Conservation (phyloP, 2,888 invertebrate genomes). For the Andrena minutula region DNA sequence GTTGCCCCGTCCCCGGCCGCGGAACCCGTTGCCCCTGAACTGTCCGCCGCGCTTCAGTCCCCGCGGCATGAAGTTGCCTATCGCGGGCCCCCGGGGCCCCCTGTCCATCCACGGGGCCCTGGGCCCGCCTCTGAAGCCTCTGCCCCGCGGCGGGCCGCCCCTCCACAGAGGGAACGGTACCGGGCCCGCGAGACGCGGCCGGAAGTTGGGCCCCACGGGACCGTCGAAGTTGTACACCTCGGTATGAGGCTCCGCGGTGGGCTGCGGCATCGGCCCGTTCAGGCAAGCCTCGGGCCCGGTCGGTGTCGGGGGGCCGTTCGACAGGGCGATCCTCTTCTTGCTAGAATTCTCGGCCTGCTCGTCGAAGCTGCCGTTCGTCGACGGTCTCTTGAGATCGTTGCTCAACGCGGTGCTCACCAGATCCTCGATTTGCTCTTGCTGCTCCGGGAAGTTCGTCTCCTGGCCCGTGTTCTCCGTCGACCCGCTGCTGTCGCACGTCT, state of each 20-base stretch:
- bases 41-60: conserved; percentile 81
- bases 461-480: conserved; percentile 42
- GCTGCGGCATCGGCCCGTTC: conserved; percentile 63
- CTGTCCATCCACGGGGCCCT: conserved; percentile 85
- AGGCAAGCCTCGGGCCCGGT: conserved; percentile 42
- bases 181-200: conserved; percentile 69
- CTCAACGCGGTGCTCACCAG: conserved; percentile 72
- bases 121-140: conserved; percentile 83
- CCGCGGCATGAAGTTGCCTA: conserved; percentile 76
- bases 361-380: conserved; percentile 73
- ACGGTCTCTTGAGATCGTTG: conserved; percentile 74
- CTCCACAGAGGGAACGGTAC: conserved; percentile 82
- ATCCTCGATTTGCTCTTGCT: conserved; percentile 77
- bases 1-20: conserved; percentile 79
- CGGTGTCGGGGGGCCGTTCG: conserved; percentile 74
- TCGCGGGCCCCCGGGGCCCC: conserved; percentile 77
- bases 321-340: conserved; percentile 70
- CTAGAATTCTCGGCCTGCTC: conserved; percentile 65
- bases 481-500: conserved; percentile 51
- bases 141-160: conserved; percentile 84
- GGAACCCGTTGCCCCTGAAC: conserved; percentile 80
- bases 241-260: conserved; percentile 69
- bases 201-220: conserved; percentile 70
- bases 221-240: conserved; percentile 76
- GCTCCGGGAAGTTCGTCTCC: conserved; percentile 65